Conservation (phyloP, 1,140 invertebrate genomes). For the Lepidurus apus region DNA sequence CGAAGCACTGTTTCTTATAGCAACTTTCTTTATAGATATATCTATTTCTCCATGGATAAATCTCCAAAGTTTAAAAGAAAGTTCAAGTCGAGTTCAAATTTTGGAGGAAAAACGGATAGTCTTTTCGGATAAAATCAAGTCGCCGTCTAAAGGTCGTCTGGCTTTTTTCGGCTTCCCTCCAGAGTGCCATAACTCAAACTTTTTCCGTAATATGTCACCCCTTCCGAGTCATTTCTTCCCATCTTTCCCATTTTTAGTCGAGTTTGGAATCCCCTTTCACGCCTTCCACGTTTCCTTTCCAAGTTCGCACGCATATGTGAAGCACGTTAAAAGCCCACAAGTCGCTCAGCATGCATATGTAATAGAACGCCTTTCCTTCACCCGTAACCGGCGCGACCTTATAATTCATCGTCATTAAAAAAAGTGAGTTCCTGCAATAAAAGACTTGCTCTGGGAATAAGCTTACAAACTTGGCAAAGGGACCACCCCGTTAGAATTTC, state of each 20-base stretch:
- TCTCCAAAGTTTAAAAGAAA: too few relatives aligned
- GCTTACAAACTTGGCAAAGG: conserved; percentile 15
- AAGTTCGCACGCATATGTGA: not conserved
- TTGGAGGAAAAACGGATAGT: too few relatives aligned
- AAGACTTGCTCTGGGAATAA: conserved; percentile 5
- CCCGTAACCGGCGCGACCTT: conserved; percentile 10
- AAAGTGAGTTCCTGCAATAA: conserved; percentile 19
- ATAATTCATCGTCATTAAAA: conserved; percentile 22
- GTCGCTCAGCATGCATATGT: not conserved
- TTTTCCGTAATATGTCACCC: conserved; percentile 17
- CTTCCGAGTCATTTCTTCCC: conserved; percentile 9
- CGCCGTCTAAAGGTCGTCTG: too few relatives aligned
- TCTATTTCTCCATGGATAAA: too few relatives aligned
- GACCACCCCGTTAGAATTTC: not conserved
- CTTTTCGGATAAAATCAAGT: too few relatives aligned
- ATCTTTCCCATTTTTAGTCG: not conserved
- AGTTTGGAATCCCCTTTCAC: conserved; percentile 15
- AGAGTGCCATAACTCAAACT: not conserved
- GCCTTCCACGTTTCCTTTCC: not conserved
- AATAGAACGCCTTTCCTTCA: conserved; percentile 19
- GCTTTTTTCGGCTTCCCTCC: not conserved
- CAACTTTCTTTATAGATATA: too few relatives aligned
- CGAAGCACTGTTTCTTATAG: too few relatives aligned
- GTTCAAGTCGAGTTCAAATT: too few relatives aligned
- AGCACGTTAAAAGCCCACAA: conserved; percentile 10